Evolutionary conservation across 1,140 invertebrate genomes (phyloP).

Genomic region (Mycetomoellerius zeteki): DNA sequence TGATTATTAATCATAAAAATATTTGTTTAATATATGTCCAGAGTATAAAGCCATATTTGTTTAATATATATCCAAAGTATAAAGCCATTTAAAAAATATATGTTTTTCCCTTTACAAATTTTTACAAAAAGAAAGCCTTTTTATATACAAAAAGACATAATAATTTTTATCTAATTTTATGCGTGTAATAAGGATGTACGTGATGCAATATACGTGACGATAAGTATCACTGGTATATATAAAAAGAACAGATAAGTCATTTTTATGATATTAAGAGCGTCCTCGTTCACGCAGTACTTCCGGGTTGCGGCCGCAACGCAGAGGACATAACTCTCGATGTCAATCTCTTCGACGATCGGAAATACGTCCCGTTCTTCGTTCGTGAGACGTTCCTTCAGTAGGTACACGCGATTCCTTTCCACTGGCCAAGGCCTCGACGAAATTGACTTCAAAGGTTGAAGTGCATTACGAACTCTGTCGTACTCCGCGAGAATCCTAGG

Average conservation of each 20-base stretch:
- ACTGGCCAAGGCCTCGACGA: conserved; percentile 72
- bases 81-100: neutral
- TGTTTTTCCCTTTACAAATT: neutral
- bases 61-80: too few relatives aligned
- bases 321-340: conserved; percentile 80
- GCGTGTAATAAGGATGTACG: neutral
- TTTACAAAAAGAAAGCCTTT: neutral
- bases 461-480: conserved; percentile 75
- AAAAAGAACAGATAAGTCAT: conserved; percentile 67
- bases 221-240: conserved; percentile 11
- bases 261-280: conserved; percentile 72
- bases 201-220: conserved; percentile 38
- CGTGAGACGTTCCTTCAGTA: conserved; percentile 69
- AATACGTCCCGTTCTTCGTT: conserved; percentile 75
- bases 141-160: neutral
- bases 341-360: conserved; percentile 76
- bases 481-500: conserved; percentile 76
- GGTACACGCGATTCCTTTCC: conserved; percentile 76
- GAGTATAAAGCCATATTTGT: neutral
- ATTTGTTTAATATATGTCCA: too few relatives aligned
- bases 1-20: conserved; percentile 2
- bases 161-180: neutral
- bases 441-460: conserved; percentile 76
- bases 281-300: conserved; percentile 79
- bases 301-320: conserved; percentile 77